Evolutionary conservation across 2,888 invertebrate genomes (phyloP).

Genomic region (Leucoma salicis): DNA sequence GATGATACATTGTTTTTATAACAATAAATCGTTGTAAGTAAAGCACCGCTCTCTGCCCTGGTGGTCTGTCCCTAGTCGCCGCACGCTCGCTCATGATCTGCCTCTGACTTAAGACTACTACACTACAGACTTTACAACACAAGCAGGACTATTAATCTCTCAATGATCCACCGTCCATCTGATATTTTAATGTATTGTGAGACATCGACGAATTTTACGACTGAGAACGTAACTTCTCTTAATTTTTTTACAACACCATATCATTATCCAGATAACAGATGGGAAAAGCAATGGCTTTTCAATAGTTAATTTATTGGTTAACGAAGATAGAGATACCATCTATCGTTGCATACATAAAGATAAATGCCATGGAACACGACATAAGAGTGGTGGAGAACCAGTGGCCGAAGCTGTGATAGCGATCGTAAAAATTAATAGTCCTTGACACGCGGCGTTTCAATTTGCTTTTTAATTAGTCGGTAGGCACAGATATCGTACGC

Average conservation of each 20-base stretch:
- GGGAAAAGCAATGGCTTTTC: slow-evolving; percentile 45
- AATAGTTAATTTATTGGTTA: slow-evolving; percentile 62
- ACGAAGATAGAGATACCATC: slow-evolving; percentile 55
- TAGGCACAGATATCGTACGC: slow-evolving; percentile 32
- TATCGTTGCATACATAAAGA: slow-evolving; percentile 59
- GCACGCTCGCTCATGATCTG: slow-evolving; percentile 39
- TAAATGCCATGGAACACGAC: slow-evolving; percentile 49
- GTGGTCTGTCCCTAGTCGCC: slow-evolving; percentile 61
- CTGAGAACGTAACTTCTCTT: slow-evolving; percentile 5
- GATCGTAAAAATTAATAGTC: slow-evolving; percentile 73
- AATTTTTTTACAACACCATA: slow-evolving; percentile 32
- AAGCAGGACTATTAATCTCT: slow-evolving; percentile 28
- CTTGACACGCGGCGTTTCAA: slow-evolving; percentile 63
- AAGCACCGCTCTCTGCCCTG: slow-evolving; percentile 68
- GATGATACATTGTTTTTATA: slow-evolving; percentile 82
- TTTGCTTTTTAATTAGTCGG: slow-evolving; percentile 66
- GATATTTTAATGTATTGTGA: slow-evolving; percentile 16
- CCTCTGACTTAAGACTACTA: slow-evolving; percentile 36
- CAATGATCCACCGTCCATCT: slow-evolving; percentile 18
- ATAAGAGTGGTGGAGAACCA: slow-evolving; percentile 39
- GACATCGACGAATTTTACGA: slow-evolving; percentile 22
- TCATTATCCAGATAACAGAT: slow-evolving; percentile 38
- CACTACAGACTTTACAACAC: slow-evolving; percentile 26
- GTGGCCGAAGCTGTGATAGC: slow-evolving; percentile 45
- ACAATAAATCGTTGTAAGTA: slow-evolving; percentile 81